Conservation (phyloP, 2,113 vertebrate species). For the Poeciliopsis occidentalis region DNA sequence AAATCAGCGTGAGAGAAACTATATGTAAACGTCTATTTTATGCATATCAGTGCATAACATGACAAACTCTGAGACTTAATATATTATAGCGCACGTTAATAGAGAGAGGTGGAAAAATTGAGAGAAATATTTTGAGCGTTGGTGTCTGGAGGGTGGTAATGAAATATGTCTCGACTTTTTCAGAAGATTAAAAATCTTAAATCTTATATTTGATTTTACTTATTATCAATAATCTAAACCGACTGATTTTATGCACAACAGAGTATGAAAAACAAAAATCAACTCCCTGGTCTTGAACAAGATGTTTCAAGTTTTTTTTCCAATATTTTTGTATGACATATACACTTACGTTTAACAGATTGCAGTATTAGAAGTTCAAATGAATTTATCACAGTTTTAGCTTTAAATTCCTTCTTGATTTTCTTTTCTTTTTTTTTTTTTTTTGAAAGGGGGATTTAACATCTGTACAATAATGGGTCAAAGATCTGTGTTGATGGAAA, state of each 20-base stretch:
- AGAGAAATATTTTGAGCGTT: no score
- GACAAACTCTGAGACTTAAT: background rate
- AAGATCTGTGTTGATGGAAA: slow-evolving; percentile 36
- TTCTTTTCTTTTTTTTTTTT: background rate
- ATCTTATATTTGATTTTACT: background rate
- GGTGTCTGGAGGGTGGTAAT: no score
- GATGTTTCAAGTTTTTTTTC: background rate
- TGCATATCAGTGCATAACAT: background rate
- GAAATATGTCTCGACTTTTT: background rate
- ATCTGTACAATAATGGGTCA: slow-evolving; percentile 9
- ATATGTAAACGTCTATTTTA: background rate
- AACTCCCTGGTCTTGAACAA: background rate
- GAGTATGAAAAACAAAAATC: background rate
- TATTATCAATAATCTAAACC: background rate
- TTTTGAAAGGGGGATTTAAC: background rate
- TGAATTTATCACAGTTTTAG: background rate
- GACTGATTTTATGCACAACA: background rate
- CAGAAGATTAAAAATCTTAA: background rate
- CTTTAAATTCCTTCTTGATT: background rate
- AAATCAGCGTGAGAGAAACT: background rate
- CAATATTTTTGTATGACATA: no score
- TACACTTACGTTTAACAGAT: no score
- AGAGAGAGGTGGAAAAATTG: background rate
- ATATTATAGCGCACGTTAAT: background rate
- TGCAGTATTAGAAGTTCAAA: background rate